Base-by-base conservation (phyloP, 1,140 invertebrate genomes). In the Procambarus clarkii region DNA sequence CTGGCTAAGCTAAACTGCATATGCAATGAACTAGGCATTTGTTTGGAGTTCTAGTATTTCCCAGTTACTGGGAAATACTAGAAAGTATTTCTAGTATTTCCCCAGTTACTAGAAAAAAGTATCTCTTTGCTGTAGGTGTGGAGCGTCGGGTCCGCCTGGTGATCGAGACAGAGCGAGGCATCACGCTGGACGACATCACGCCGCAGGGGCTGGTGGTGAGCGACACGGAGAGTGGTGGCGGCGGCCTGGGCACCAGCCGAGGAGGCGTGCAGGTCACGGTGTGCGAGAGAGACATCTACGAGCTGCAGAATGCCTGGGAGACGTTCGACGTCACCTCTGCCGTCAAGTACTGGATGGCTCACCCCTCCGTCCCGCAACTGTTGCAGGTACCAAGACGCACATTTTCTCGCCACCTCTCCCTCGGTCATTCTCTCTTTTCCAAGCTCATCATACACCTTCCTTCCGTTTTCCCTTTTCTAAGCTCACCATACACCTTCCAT, bases 111-210 rank as follows among this genome's bases (percentile, higher is more conserved):
- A 1, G n/a, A n/a, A 34, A 34, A 34, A 34, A 34, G 34, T 34
- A 34, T 34, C 34, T 34, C 34, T 34, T 34, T 34, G 0, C 8
- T 5, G 4, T 84, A 92, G 92, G 92, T 21, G 84, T 92, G 48
- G 92, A 91, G 76, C 82, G 92, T 21, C 88, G 92, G 11, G 79
- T 92, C 11, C 87, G 83, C 1, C 76, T 92, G 48, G 79, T 87
- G 21, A 82, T 92, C 15, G 46, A 50, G 45, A 45, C 60, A 21
- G 88, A 48, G 3, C 0, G 76, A 21, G 48, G 69, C 15, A 34
- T 58, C 5, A 46, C 9, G 21, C 15, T 48, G 34, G 77, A 45
- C 50, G 78, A 60, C 87, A 48, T 46, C 3, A 71, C 74, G 18
- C 58, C 76, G n/a, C 7, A 74, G n/a, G 69, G 69, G 7, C 69